These are phyloP conservation scores for Xerus inauris DNA, from an alignment of 2,113 vertebrate genomes.

Conservation along the genomic window DNA sequence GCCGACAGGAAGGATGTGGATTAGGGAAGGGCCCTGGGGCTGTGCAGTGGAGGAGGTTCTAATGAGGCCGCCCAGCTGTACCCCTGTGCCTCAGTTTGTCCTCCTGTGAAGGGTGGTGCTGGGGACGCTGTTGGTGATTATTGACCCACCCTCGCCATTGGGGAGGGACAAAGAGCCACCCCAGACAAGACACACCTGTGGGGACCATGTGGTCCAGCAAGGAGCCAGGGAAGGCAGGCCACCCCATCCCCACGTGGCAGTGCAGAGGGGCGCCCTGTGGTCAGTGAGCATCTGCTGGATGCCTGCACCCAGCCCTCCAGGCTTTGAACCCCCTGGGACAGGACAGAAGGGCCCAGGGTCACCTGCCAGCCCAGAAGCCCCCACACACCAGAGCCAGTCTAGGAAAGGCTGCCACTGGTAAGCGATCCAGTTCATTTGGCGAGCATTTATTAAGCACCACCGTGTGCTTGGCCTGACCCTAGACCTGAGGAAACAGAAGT, in stretches of 20 bases:
- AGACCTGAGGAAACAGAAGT: background rate
- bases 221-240: background rate
- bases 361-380: no score
- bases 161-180: background rate
- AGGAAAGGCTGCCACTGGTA: accelerated
- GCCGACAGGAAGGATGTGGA: no score
- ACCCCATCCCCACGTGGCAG: no score
- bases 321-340: background rate
- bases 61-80: background rate
- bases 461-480: accelerated
- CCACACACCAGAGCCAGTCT: background rate
- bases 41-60: no score
- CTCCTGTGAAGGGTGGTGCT: background rate
- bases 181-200: background rate
- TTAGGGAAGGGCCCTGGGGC: background rate
- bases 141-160: background rate
- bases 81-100: background rate
- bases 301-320: background rate
- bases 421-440: background rate
- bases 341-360: background rate
- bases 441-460: background rate
- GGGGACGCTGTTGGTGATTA: background rate
- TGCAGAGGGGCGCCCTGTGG: accelerated
- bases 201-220: no score
- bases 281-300: background rate